These are phyloP conservation scores for Phengaris arion DNA, from an alignment of 2,888 invertebrate species.

Conservation along the genomic window DNA sequence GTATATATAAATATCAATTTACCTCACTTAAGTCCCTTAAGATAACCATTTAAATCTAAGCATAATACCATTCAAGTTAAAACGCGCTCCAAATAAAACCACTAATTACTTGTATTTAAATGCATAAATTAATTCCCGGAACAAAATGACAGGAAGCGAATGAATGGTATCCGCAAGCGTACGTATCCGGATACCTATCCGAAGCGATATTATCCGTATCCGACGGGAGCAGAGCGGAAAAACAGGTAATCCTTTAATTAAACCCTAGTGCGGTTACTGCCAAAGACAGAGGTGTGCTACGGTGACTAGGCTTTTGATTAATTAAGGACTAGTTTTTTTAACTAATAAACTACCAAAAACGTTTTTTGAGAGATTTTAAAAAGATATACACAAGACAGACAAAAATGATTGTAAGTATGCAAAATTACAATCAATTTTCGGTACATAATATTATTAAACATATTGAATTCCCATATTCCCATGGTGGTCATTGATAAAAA, in stretches of 20 bases:
- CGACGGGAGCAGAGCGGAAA: conserved; percentile 46
- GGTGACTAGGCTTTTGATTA: conserved; percentile 33
- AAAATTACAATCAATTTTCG: too few relatives aligned
- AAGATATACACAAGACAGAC: too few relatives aligned
- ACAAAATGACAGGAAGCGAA: conserved; percentile 40
- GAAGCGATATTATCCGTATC: conserved; percentile 37
- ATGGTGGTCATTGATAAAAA: too few relatives aligned
- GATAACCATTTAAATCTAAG: background rate
- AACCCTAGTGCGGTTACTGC: conserved; percentile 48
- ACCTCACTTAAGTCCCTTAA: too few relatives aligned
- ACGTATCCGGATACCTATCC: conserved; percentile 36
- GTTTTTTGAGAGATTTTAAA: too few relatives aligned
- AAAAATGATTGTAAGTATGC: too few relatives aligned
- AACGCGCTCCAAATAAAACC: background rate
- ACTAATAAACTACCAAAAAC: background rate
- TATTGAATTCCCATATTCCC: too few relatives aligned
- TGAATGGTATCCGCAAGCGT: conserved; percentile 36
- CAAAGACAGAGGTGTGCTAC: conserved; percentile 48
- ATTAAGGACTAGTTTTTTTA: conserved; percentile 12
- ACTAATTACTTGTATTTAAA: conserved; percentile 16
- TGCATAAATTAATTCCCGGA: conserved; percentile 12
- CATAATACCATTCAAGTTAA: conserved; percentile 5
- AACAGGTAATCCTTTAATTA: conserved; percentile 67
- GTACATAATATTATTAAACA: too few relatives aligned
- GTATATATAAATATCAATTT: too few relatives aligned